Evolutionary conservation across 2,113 vertebrate species (phyloP).

Genomic region (Leuciscus idus): DNA sequence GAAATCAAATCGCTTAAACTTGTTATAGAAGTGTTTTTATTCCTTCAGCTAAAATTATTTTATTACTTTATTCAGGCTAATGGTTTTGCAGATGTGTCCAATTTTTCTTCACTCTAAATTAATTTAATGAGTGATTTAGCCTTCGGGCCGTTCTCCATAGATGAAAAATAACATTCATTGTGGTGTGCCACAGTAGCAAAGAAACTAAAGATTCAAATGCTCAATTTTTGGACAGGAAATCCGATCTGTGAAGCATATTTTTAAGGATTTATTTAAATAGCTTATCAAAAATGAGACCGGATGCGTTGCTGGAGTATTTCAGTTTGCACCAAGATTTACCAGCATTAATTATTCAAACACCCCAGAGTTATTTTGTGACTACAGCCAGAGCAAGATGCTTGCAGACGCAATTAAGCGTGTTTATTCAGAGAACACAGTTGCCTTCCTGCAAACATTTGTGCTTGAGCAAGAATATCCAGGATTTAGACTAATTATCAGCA

Average conservation of each 20-base stretch:
- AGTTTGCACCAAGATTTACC: slow-evolving; percentile 7
- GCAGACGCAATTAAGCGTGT: slow-evolving; percentile 3
- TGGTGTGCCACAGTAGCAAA: neutral
- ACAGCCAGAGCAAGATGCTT: slow-evolving; percentile 7
- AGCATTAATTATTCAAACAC: slow-evolving; percentile 33
- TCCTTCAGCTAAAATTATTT: neutral
- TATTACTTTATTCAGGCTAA: neutral
- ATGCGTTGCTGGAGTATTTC: neutral
- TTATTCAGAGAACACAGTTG: slow-evolving; percentile 8
- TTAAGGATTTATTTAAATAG: slow-evolving; percentile 16
- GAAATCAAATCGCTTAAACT: too few species aligned
- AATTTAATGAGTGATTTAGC: slow-evolving; percentile 56
- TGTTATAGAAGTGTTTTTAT: neutral
- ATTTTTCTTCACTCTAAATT: slow-evolving; percentile 50
- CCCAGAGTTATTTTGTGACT: slow-evolving; percentile 26
- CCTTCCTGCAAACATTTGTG: slow-evolving; percentile 8
- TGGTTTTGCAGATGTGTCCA: neutral
- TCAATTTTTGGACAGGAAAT: neutral
- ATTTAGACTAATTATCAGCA: slow-evolving; percentile 22
- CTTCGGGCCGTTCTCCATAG: neutral
- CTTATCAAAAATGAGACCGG: slow-evolving; percentile 4
- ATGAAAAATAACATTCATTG: neutral
- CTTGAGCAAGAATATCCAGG: neutral
- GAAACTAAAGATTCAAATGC: neutral
- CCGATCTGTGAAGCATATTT: slow-evolving; percentile 14